phyloP scores from a whole-genome alignment of 2,797 vertebrate species.

The Scolopax bukidnonensis region DNA sequence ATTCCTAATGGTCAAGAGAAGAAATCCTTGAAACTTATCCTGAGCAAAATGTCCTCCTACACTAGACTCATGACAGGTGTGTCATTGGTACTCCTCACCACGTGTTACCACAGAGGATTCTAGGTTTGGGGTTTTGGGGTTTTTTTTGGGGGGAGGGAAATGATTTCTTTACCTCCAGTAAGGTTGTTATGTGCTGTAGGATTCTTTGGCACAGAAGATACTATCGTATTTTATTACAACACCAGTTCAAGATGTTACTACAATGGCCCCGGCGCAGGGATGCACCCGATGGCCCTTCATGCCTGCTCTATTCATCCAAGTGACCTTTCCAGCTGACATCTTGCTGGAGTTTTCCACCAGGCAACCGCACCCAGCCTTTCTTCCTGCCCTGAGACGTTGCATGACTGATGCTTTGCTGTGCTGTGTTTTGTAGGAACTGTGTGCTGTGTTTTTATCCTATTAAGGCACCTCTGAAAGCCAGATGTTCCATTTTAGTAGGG shows the following conservation, averaged over 20 bases:
- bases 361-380: not conserved
- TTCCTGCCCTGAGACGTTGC: not conserved
- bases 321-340: not conserved
- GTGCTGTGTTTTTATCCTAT: not conserved
- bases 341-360: not conserved
- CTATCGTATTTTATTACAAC: fast-evolving
- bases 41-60: not conserved
- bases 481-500: not conserved
- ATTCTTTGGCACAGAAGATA: not conserved
- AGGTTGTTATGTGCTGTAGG: not conserved
- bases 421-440: not conserved
- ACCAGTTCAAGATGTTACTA: not conserved
- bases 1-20: not conserved
- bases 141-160: not conserved
- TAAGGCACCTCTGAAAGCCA: conserved; percentile 7
- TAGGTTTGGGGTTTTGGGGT: not conserved
- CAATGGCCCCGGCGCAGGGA: not conserved
- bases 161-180: not conserved
- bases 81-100: not conserved
- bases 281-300: not conserved
- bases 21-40: not conserved
- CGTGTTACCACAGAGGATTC: not conserved
- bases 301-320: not conserved
- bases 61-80: fast-evolving
- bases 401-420: not conserved